Conservation (phyloP, 53 echinoderm and acorn worm species). For the Stichopus horrens region DNA sequence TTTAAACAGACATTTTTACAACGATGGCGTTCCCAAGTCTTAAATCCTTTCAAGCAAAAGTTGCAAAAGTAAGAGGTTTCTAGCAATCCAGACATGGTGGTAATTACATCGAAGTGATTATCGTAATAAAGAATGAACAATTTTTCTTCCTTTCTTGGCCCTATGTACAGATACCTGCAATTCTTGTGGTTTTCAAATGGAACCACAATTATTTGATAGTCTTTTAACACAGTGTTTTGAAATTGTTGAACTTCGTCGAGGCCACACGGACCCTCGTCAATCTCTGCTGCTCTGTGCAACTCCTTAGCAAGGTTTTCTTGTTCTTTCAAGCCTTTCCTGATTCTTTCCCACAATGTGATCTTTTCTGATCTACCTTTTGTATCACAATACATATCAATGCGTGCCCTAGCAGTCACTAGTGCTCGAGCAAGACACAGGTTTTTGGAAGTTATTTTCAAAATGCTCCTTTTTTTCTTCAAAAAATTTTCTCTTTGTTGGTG, state of each 20-base stretch:
- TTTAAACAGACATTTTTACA: conserved; percentile 45
- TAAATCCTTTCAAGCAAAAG: conserved; percentile 57
- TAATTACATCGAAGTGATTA: conserved; percentile 61
- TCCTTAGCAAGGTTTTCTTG: conserved; percentile 30
- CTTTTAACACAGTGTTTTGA: conserved; percentile 9
- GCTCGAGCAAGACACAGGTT: conserved; percentile 5
- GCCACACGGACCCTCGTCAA: conserved; percentile 34
- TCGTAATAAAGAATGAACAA: conserved; percentile 48
- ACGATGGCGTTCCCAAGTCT: conserved; percentile 44
- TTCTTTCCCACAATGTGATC: not conserved
- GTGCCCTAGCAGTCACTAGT: conserved; percentile 9
- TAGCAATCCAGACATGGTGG: conserved; percentile 47
- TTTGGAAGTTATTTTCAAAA: not conserved
- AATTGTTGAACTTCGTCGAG: conserved; percentile 56
- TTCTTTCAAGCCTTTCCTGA: not conserved
- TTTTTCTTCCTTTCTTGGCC: conserved; percentile 22
- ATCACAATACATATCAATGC: not conserved
- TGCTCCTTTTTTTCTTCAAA: not conserved
- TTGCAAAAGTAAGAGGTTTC: conserved; percentile 56
- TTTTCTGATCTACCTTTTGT: not conserved
- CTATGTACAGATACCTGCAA: conserved; percentile 48
- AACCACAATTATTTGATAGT: conserved; percentile 6
- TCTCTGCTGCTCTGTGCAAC: conserved; percentile 26
- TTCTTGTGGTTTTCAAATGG: conserved; percentile 34
- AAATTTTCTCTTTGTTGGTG: not conserved